phyloP scores from a whole-genome alignment of 2,888 invertebrate species.

The Sesamia inferens region DNA sequence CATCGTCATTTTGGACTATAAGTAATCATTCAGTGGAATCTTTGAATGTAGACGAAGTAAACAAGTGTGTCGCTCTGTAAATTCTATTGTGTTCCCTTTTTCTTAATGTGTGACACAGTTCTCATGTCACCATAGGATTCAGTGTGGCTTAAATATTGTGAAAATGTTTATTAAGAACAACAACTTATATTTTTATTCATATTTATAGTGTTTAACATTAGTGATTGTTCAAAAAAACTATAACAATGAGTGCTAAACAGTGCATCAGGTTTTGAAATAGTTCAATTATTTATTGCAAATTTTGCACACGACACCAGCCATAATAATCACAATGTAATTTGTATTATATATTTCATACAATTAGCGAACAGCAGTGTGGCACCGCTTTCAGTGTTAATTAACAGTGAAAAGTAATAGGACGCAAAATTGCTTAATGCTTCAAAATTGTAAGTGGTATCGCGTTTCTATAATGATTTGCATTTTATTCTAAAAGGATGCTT shows the following conservation, averaged over 20 bases:
- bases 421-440: slow-evolving; percentile 79
- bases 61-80: slow-evolving; percentile 22
- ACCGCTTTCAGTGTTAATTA: slow-evolving; percentile 81
- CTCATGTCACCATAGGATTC: slow-evolving; percentile 32
- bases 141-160: slow-evolving; percentile 27
- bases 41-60: slow-evolving; percentile 22
- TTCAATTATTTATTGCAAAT: slow-evolving; percentile 82
- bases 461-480: slow-evolving; percentile 46
- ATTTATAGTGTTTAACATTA: slow-evolving; percentile 51
- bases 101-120: slow-evolving; percentile 49
- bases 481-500: slow-evolving; percentile 4
- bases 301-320: slow-evolving; percentile 86
- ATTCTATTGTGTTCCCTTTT: slow-evolving; percentile 26
- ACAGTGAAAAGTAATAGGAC: slow-evolving; percentile 68
- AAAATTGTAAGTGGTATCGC: slow-evolving; percentile 78
- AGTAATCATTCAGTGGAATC: slow-evolving; percentile 7
- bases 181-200: slow-evolving; percentile 33
- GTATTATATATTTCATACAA: slow-evolving; percentile 76
- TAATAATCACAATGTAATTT: slow-evolving; percentile 87
- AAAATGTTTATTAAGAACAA: slow-evolving; percentile 39
- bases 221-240: slow-evolving; percentile 61
- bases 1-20: not conserved
- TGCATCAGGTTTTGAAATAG: slow-evolving; percentile 85
- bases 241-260: slow-evolving; percentile 77
- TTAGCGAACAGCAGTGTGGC: slow-evolving; percentile 79